Evolutionary conservation across 1,140 invertebrate genomes (phyloP).

Genomic region (Hirudo medicinalis): DNA sequence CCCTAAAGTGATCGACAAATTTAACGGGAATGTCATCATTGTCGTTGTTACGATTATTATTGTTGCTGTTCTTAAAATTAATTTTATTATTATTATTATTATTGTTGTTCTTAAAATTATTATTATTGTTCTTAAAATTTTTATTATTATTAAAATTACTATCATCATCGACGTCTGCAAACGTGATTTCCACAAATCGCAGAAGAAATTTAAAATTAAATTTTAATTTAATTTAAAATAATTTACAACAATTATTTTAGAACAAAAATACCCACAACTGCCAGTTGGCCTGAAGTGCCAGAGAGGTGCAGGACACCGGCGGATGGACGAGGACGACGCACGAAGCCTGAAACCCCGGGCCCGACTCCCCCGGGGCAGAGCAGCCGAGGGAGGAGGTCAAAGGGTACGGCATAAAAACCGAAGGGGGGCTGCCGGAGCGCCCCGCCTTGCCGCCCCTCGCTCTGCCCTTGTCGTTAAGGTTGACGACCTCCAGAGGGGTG

Average conservation of each 20-base stretch:
- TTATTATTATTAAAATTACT: too few relatives aligned
- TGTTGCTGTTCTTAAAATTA: too few relatives aligned
- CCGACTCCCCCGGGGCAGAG: constrained; percentile 38
- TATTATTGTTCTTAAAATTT: too few relatives aligned
- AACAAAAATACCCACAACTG: constrained; percentile 48
- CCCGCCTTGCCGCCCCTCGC: not conserved
- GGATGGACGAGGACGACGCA: constrained; percentile 74
- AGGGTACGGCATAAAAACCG: not conserved
- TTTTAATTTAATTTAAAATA: too few relatives aligned
- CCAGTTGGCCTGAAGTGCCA: constrained; percentile 76
- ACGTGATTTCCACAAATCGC: too few relatives aligned
- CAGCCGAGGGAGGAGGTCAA: not conserved
- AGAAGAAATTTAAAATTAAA: too few relatives aligned
- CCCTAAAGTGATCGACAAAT: not conserved
- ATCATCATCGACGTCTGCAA: too few relatives aligned
- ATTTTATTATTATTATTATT: too few relatives aligned
- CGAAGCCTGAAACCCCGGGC: constrained; percentile 59
- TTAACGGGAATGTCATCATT: not conserved
- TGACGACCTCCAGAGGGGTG: constrained; percentile 52
- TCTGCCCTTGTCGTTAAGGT: constrained; percentile 24
- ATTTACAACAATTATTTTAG: too few relatives aligned
- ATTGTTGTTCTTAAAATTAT: too few relatives aligned
- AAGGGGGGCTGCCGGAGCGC: not conserved
- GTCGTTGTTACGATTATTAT: too few relatives aligned
- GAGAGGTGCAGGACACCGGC: constrained; percentile 77